Percentiles rank a stretch among this genome's conserved stretches.
These are phyloP conservation scores for Drosophila dunni DNA, from an alignment of 1,140 invertebrate species.

Conservation along the genomic window DNA sequence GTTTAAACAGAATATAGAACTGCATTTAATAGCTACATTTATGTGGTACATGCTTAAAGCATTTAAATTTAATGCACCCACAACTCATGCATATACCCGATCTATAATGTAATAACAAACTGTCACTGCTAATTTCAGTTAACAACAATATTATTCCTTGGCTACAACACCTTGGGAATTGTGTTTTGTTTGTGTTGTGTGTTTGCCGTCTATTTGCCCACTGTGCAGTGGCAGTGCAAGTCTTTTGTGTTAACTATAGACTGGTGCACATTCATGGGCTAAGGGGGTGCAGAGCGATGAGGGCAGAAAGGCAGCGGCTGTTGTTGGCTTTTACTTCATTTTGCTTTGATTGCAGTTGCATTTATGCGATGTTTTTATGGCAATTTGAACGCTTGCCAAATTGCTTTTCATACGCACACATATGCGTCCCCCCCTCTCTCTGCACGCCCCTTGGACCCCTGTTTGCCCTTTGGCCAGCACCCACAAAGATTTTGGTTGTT, in stretches of 20 bases:
- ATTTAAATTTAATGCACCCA: no score
- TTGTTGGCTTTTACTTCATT: conserved; percentile 40
- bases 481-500: conserved; percentile 28
- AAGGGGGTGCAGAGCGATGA: neutral
- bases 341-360: conserved; percentile 61
- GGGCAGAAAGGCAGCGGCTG: conserved; percentile 2
- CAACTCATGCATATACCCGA: no score
- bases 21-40: no score
- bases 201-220: conserved; percentile 6
- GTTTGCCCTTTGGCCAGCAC: conserved; percentile 27
- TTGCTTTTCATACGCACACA: conserved; percentile 66
- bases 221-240: conserved; percentile 12
- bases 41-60: no score
- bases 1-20: no score
- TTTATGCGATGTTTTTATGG: conserved; percentile 65
- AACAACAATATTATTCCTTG: neutral
- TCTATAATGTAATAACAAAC: no score
- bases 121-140: no score
- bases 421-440: conserved; percentile 4
- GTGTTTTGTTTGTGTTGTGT: neutral
- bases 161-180: neutral
- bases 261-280: neutral
- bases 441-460: neutral
- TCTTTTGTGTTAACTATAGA: conserved; percentile 27
- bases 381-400: conserved; percentile 76